These are phyloP conservation scores for Sapayoa aenigma DNA, from an alignment of 2,113 vertebrate species.

Conservation along the genomic window DNA sequence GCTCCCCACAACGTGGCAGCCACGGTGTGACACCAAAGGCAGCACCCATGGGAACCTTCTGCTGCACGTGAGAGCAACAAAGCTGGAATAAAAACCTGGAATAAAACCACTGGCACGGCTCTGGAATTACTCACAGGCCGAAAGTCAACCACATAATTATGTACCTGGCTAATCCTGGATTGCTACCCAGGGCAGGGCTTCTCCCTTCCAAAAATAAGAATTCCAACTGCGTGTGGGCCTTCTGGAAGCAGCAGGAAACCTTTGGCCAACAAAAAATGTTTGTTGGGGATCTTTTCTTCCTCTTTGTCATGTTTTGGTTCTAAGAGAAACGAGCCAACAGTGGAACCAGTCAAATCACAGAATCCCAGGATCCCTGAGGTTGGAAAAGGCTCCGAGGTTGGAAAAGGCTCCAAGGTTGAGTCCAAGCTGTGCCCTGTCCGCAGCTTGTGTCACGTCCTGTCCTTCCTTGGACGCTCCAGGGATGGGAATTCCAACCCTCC, in stretches of 20 bases:
- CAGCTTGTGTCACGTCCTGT: accelerated
- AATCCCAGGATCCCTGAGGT: accelerated
- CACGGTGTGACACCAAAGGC: accelerated
- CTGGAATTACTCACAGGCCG: background rate
- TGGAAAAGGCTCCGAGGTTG: background rate
- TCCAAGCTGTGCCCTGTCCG: accelerated
- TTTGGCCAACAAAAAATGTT: background rate
- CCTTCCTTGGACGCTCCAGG: background rate
- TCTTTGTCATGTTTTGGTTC: accelerated
- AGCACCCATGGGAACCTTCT: background rate
- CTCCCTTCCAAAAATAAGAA: background rate
- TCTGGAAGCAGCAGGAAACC: background rate
- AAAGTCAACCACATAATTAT: background rate
- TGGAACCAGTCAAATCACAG: background rate
- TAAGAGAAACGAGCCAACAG: accelerated
- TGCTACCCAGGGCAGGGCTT: background rate
- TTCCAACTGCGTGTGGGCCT: background rate
- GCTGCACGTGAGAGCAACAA: background rate
- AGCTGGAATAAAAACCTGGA: background rate
- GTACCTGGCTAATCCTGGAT: background rate
- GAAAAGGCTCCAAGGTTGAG: accelerated
- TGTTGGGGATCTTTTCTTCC: background rate
- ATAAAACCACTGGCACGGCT: accelerated
- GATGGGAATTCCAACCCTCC: accelerated
- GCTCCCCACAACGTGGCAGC: accelerated